Percentiles rank a stretch among this genome's conserved stretches.
phyloP scores from a whole-genome alignment of 2,888 invertebrate genomes.

The Auanema freiburgensis region DNA sequence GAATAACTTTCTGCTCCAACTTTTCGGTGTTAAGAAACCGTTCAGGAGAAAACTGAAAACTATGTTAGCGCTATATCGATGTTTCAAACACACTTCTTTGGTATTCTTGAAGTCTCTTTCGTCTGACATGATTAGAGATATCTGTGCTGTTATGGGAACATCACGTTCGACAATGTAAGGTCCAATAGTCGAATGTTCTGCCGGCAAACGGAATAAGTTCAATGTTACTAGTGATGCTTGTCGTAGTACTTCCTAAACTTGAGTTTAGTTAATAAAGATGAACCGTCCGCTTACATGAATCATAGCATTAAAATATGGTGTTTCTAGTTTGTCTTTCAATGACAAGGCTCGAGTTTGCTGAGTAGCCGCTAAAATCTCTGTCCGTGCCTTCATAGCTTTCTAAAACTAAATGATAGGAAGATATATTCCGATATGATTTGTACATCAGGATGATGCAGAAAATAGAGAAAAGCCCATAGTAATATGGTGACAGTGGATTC shows the following conservation, averaged over 20 bases:
- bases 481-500: conserved; percentile 43
- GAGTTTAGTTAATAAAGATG: not conserved
- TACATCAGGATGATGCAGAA: conserved; percentile 36
- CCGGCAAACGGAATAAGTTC: conserved; percentile 26
- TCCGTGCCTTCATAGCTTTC: conserved; percentile 18
- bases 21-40: conserved; percentile 31
- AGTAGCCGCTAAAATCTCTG: conserved; percentile 26
- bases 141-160: conserved; percentile 26
- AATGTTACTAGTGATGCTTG: conserved; percentile 30
- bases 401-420: not conserved
- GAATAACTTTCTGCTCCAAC: conserved; percentile 28
- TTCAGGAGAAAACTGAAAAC: conserved; percentile 26
- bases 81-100: conserved; percentile 6
- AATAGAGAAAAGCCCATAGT: conserved; percentile 27
- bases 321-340: conserved; percentile 25
- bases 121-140: conserved; percentile 30
- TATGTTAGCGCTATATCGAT: too few species aligned
- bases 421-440: too few species aligned
- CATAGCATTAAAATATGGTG: conserved; percentile 32
- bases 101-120: conserved; percentile 24
- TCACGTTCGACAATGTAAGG: conserved; percentile 25
- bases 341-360: conserved; percentile 18
- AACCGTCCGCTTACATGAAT: conserved; percentile 20
- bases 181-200: conserved; percentile 23
- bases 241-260: conserved; percentile 35